These are phyloP conservation scores for Etheostoma spectabile DNA, from an alignment of 2,113 vertebrate species.

Conservation along the genomic window DNA sequence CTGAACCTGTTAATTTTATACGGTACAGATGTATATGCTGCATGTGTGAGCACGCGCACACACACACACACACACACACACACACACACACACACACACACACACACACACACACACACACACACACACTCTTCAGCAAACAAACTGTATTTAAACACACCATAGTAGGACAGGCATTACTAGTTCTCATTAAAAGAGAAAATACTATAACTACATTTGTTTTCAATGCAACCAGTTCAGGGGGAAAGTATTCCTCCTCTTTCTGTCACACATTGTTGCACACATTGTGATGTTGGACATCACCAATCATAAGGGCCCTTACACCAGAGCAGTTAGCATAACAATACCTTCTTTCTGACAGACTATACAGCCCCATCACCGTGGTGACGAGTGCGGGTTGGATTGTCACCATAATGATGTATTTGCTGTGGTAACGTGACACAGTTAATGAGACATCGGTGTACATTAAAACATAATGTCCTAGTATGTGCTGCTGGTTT, in stretches of 20 bases:
- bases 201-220: constrained; percentile 14
- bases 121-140: not conserved
- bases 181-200: constrained; percentile 27
- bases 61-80: too few relatives aligned
- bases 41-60: too few relatives aligned
- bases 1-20: not conserved
- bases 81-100: not conserved
- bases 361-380: constrained; percentile 52
- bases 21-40: not conserved
- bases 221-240: constrained; percentile 10
- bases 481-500: constrained; percentile 20
- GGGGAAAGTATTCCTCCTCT: constrained; percentile 6
- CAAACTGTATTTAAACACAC: not conserved
- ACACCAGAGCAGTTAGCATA: constrained; percentile 48
- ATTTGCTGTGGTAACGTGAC: constrained; percentile 48
- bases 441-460: constrained; percentile 44
- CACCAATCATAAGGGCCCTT: constrained; percentile 16
- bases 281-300: constrained; percentile 22
- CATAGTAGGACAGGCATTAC: constrained; percentile 17
- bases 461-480: constrained; percentile 56
- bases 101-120: not conserved
- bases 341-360: constrained; percentile 45
- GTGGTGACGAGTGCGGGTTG: constrained; percentile 53
- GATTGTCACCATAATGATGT: constrained; percentile 71
- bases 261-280: constrained; percentile 17